These are phyloP conservation scores for Enteromius fasciolatus DNA, from an alignment of 2,797 vertebrate genomes.

Conservation along the genomic window DNA sequence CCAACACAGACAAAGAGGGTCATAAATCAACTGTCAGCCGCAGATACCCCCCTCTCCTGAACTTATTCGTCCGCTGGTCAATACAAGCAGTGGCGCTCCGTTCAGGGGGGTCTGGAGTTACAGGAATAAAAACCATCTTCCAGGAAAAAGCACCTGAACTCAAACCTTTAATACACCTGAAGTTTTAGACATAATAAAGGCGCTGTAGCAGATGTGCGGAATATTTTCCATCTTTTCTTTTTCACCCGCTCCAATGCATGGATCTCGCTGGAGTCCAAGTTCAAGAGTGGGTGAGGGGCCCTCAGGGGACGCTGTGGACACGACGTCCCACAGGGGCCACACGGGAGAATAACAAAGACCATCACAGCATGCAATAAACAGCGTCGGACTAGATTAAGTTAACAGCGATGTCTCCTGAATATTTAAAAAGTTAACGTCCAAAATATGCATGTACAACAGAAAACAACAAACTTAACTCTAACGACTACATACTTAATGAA, in stretches of 20 bases:
- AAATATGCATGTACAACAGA: background rate
- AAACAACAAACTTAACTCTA: background rate
- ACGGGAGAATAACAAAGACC: conserved; percentile 18
- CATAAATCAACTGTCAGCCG: conserved; percentile 59
- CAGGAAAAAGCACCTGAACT: conserved; percentile 26
- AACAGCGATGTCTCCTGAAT: conserved; percentile 23
- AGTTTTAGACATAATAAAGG: conserved; percentile 11
- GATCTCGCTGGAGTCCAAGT: conserved; percentile 53
- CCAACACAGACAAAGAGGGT: conserved; percentile 60
- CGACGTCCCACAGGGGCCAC: conserved; percentile 11
- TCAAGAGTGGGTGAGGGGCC: conserved; percentile 49
- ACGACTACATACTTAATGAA: background rate
- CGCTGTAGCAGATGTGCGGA: background rate
- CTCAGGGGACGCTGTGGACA: conserved; percentile 24
- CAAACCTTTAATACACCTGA: conserved; percentile 19
- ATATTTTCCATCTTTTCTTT: conserved; percentile 13
- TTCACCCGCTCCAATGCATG: conserved; percentile 26
- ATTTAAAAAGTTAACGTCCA: background rate
- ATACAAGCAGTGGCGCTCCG: conserved; percentile 50
- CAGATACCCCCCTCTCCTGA: conserved; percentile 49
- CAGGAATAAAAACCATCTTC: conserved; percentile 43
- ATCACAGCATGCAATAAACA: conserved; percentile 11
- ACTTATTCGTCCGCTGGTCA: conserved; percentile 53
- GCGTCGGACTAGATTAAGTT: background rate
- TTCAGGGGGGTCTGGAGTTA: conserved; percentile 44